Percentiles rank a stretch among this genome's conserved stretches.
Conservation (phyloP, 2,888 invertebrate genomes). For the Theodoxus fluviatilis region DNA sequence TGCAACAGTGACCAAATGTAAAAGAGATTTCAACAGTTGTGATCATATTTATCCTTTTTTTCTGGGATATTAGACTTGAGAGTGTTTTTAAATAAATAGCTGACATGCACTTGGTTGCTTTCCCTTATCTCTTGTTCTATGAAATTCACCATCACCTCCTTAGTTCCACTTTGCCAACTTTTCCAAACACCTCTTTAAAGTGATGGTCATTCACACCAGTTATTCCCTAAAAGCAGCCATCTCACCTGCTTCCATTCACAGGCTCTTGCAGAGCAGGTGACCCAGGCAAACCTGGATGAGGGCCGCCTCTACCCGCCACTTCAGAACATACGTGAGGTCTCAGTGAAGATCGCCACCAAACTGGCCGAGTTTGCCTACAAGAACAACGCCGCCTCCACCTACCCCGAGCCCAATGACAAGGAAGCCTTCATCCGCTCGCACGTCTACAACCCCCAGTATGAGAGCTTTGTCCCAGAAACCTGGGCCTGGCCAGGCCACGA, state of each 20-base stretch:
- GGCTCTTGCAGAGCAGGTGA: slow-evolving; percentile 82
- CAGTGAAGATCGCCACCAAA: slow-evolving; percentile 83
- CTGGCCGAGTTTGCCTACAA: slow-evolving; percentile 84
- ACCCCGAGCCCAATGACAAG: slow-evolving; percentile 70
- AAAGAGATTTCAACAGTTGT: too few species aligned
- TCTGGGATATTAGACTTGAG: too few species aligned
- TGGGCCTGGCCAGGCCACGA: slow-evolving; percentile 65
- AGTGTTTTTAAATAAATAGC: too few species aligned
- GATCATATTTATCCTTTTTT: too few species aligned
- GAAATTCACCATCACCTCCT: neutral
- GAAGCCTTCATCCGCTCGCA: slow-evolving; percentile 65
- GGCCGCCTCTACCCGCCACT: slow-evolving; percentile 94
- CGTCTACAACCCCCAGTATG: slow-evolving; percentile 65
- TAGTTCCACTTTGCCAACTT: neutral
- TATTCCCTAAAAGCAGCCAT: neutral
- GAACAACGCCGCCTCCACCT: slow-evolving; percentile 66
- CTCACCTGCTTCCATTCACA: slow-evolving; percentile 62
- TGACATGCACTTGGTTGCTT: too few species aligned
- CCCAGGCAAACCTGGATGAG: slow-evolving; percentile 78
- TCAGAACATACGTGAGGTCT: slow-evolving; percentile 81
- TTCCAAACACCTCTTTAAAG: neutral
- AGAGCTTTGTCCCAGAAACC: slow-evolving; percentile 65
- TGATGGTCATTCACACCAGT: neutral
- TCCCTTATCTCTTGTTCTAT: neutral
- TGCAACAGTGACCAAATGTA: too few species aligned